Conservation (phyloP, 2,888 invertebrate species). For the Gymnocheta viridis region DNA sequence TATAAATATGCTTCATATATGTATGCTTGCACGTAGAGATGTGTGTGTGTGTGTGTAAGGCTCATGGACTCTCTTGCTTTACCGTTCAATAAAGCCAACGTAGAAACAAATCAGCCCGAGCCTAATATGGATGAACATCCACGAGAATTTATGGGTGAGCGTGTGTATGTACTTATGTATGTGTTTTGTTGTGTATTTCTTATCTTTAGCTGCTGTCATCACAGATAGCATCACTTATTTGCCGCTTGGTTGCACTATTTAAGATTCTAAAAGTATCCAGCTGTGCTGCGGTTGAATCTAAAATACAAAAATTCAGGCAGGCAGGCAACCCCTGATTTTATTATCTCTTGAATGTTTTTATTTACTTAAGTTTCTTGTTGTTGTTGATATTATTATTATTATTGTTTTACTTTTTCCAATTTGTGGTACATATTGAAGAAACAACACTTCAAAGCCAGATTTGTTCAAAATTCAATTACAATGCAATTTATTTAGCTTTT, state of each 20-base stretch:
- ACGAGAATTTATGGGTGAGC: background rate
- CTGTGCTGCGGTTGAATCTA: constrained; percentile 61
- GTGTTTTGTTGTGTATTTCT: constrained; percentile 13
- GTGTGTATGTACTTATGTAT: background rate
- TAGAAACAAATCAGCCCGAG: background rate
- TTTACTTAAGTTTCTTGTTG: constrained; percentile 48
- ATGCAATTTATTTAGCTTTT: constrained; percentile 63
- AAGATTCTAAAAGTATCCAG: constrained; percentile 62
- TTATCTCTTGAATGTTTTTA: constrained; percentile 56
- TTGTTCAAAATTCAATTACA: constrained; percentile 63
- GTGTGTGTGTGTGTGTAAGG: background rate
- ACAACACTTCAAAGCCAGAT: constrained; percentile 61
- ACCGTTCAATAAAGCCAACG: background rate
- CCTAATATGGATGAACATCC: background rate
- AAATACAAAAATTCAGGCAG: constrained; percentile 41
- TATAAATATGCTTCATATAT: background rate
- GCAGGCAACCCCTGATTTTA: constrained; percentile 54
- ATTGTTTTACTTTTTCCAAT: constrained; percentile 42
- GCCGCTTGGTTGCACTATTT: constrained; percentile 63
- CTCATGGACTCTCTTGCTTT: background rate
- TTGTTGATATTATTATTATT: constrained; percentile 24
- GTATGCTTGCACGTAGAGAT: background rate
- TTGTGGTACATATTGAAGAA: constrained; percentile 32
- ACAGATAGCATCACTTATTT: constrained; percentile 68
- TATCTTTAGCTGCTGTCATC: constrained; percentile 66